Conservation (phyloP, 2,888 invertebrate genomes). For the Cephus spinipes region DNA sequence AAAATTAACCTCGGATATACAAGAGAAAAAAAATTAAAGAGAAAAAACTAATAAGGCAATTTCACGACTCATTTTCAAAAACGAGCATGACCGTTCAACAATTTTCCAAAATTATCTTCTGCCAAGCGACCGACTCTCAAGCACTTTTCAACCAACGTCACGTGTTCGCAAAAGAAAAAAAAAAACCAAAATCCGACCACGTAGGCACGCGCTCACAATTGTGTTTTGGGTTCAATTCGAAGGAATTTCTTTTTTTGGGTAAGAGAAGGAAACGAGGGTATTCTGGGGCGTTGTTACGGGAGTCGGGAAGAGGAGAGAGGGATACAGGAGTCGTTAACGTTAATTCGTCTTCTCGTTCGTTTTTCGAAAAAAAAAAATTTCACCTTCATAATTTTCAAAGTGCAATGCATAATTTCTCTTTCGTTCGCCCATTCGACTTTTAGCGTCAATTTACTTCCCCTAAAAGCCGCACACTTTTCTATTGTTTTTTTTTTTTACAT, state of each 20-base stretch:
- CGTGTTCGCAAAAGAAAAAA: neutral
- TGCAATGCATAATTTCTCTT: neutral
- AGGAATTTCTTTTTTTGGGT: neutral
- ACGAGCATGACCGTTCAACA: neutral
- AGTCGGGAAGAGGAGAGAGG: neutral
- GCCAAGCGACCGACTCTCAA: neutral
- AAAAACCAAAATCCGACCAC: slow-evolving; percentile 5
- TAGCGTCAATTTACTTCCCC: neutral
- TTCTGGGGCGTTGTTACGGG: no score
- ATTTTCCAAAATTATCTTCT: neutral
- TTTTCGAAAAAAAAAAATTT: neutral
- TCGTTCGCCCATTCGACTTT: neutral
- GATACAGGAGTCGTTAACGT: neutral
- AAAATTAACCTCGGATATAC: neutral
- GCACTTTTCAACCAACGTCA: slow-evolving; percentile 6
- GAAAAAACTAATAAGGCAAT: neutral
- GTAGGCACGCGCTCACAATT: neutral
- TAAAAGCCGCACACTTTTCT: neutral
- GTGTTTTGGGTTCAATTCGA: neutral
- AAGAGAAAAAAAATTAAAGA: neutral
- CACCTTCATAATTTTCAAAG: neutral
- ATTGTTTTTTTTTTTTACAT: neutral
- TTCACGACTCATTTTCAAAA: neutral
- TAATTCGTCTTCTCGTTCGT: neutral
- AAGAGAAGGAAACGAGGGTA: no score